Evolutionary conservation across 2,113 vertebrate species (phyloP), one percentile per base, ranked within the genome.

Genomic region (Podilymbus podiceps): DNA sequence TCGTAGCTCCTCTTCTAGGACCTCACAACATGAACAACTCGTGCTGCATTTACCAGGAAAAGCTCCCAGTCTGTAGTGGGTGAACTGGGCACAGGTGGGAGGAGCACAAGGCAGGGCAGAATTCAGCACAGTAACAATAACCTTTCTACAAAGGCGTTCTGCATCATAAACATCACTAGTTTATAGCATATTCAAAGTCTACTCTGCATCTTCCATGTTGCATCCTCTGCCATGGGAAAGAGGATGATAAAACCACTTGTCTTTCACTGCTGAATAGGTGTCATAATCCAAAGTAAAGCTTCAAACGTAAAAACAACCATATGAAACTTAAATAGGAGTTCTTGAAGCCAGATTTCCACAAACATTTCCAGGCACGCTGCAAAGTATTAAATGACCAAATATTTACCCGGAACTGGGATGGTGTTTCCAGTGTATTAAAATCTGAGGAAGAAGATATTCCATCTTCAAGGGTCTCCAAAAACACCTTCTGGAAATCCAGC

Each of bases 401-500:
- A 96, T 92, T 97, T 96, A 99, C 99, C 98, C 99, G 98, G 93
- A 99, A 99, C 95, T 99, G 99, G 8, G 98, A 98, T 15, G 99
- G 99, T 0, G 98, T 99, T 98, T 99, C 99, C 77, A 99, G 97
- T 4, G 96, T 98, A 96, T 98, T 98, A 88, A 99, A 99, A 97
- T 99, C 98, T 15, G 99, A 99, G 15, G 99, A 99, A 11, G 98
- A 99, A 33, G 98, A 98, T 52, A 99, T 99, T 93, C 99, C 98
- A 90, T 99, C 99, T 95, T 99, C 99, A 73, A 99, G 97, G 2
- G 99, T 99, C 98, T 99, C 99, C 69, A 99, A 97, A 97, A 99
- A 99, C 83, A 99, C 99, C 96, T 99, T 99, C 97, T 99, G 99
- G 97, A 99, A 99, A 96, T 99, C 98, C 89, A 99, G 94, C 99